These are phyloP conservation scores for Carcharodon carcharias DNA, from an alignment of 2,797 vertebrate species.

Conservation along the genomic window DNA sequence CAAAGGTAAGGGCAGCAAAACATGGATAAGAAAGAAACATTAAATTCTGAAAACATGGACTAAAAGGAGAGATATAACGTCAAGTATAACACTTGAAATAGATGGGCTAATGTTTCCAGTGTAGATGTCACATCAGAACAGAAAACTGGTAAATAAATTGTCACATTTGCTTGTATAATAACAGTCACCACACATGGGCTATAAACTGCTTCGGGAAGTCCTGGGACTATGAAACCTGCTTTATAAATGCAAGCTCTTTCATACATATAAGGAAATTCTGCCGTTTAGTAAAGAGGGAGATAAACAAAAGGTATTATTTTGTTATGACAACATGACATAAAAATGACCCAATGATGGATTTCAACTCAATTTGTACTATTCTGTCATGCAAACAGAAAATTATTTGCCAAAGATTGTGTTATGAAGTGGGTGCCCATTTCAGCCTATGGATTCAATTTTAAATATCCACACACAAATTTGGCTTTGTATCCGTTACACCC, in stretches of 20 bases:
- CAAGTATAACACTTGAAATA: neutral
- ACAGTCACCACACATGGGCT: neutral
- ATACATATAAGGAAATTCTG: neutral
- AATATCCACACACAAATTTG: neutral
- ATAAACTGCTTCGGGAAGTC: neutral
- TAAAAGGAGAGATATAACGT: neutral
- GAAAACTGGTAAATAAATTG: neutral
- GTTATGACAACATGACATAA: neutral
- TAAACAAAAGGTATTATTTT: neutral
- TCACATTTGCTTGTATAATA: neutral
- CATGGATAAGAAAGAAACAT: neutral
- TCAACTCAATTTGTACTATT: neutral
- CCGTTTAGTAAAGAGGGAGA: neutral
- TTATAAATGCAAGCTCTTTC: neutral
- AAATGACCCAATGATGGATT: neutral
- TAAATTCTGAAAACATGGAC: neutral
- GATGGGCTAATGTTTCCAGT: neutral
- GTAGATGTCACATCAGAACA: neutral
- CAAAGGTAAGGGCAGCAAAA: neutral
- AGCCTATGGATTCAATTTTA: neutral
- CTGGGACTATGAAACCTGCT: neutral
- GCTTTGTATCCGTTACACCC: neutral
- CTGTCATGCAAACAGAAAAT: neutral
- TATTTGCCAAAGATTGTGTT: neutral
- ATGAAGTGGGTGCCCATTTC: neutral